A percentile compares a stretch with the other conserved stretches of the same genome.
Evolutionary conservation across 2,888 invertebrate genomes (phyloP).

Genomic region (Pyrrhia umbra): DNA sequence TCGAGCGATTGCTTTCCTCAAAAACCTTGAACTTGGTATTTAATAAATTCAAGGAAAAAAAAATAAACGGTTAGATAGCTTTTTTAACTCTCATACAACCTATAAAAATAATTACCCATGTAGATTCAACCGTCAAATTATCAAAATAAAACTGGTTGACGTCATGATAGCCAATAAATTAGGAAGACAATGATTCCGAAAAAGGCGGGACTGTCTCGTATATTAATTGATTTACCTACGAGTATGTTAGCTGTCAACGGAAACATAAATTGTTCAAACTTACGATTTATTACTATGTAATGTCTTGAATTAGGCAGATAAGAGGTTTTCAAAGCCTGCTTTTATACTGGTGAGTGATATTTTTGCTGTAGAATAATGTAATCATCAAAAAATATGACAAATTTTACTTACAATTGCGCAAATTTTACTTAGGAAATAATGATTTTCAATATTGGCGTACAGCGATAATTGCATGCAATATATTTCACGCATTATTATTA

Average conservation of each 20-base stretch:
- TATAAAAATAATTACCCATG: background rate
- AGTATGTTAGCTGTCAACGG: background rate
- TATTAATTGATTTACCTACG: conserved; percentile 14
- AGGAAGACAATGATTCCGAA: conserved; percentile 48
- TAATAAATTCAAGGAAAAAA: background rate
- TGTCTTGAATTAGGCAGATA: conserved; percentile 1
- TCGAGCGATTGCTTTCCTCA: background rate
- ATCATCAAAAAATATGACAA: too few relatives aligned
- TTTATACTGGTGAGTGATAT: too few relatives aligned
- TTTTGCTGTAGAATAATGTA: too few relatives aligned
- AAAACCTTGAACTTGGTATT: background rate
- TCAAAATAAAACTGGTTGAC: conserved; percentile 26
- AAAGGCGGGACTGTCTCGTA: conserved; percentile 31
- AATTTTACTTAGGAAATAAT: too few relatives aligned
- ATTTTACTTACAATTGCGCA: too few relatives aligned
- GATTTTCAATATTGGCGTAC: too few relatives aligned
- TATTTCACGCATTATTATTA: too few relatives aligned
- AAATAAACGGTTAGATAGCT: background rate
- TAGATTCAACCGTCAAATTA: conserved; percentile 5
- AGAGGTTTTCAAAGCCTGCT: too few relatives aligned
- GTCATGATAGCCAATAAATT: conserved; percentile 38
- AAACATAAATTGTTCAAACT: conserved; percentile 14
- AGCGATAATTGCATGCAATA: too few relatives aligned
- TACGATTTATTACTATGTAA: conserved; percentile 4
- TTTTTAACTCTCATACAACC: background rate